phyloP scores from a whole-genome alignment of 2,797 vertebrate species.

The Brachymystax lenok region DNA sequence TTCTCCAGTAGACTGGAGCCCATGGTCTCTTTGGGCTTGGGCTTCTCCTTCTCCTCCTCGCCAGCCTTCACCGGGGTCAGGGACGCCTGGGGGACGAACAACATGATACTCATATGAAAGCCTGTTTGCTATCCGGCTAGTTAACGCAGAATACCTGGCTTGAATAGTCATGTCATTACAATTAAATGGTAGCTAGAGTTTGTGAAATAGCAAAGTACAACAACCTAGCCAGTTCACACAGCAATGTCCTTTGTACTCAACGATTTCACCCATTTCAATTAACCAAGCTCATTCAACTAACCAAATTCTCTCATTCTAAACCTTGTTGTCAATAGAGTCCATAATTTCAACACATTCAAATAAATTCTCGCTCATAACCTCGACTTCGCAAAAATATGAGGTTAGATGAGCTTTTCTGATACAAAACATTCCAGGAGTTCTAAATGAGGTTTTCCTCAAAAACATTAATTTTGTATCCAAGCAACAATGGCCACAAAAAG shows the following conservation, averaged over 20 bases:
- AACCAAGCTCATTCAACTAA: too few relatives aligned
- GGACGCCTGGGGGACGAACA: slow-evolving; percentile 76
- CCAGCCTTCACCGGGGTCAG: slow-evolving; percentile 91
- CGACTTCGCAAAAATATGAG: background rate
- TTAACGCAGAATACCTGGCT: background rate
- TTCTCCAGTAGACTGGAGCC: slow-evolving; percentile 91
- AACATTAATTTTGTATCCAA: slow-evolving; percentile 21
- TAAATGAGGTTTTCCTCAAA: background rate
- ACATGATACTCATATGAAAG: background rate
- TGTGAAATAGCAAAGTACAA: background rate
- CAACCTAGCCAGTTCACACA: background rate
- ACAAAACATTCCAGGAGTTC: slow-evolving; percentile 6
- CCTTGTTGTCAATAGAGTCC: background rate
- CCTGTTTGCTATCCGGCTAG: background rate
- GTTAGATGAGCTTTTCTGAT: background rate
- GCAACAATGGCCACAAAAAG: background rate
- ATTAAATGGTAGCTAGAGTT: background rate
- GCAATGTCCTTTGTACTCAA: background rate
- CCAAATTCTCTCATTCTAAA: background rate
- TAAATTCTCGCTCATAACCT: background rate
- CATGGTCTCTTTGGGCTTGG: slow-evolving; percentile 91
- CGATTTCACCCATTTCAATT: background rate
- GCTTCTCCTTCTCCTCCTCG: slow-evolving; percentile 86
- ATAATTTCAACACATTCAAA: background rate
- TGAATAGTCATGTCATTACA: background rate